Evolutionary conservation across 1,140 invertebrate species (phyloP).

Genomic region (Drosophila pachea): DNA sequence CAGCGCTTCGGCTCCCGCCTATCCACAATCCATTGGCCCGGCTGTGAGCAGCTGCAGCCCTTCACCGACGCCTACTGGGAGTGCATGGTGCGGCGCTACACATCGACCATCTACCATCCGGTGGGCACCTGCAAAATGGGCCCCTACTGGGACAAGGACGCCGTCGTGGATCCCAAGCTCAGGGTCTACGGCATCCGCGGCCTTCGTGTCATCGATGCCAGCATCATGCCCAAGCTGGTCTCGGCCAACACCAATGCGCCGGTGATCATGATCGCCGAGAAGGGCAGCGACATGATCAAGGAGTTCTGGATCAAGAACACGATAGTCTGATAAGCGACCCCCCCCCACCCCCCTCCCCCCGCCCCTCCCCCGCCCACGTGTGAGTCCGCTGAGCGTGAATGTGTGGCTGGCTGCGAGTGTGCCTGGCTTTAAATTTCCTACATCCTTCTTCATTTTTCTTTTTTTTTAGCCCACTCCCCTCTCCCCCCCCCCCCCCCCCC

Average conservation of each 20-base stretch:
- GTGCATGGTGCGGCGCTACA: conserved; percentile 90
- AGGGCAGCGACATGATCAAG: conserved; percentile 90
- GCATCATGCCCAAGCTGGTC: conserved; percentile 89
- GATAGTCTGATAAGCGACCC: conserved; percentile 52
- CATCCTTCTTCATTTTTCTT: conserved; percentile 24
- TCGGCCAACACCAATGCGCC: conserved; percentile 92
- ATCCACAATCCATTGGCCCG: conserved; percentile 84
- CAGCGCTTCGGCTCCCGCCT: conserved; percentile 85
- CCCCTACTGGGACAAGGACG: conserved; percentile 88
- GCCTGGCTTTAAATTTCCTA: conserved; percentile 14
- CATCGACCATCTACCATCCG: conserved; percentile 91
- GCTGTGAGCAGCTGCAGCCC: conserved; percentile 83
- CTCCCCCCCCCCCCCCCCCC: too few relatives aligned
- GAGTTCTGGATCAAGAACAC: conserved; percentile 85
- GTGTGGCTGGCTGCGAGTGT: not conserved
- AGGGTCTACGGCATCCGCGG: conserved; percentile 89
- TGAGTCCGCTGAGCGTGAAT: not conserved
- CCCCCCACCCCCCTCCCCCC: not conserved
- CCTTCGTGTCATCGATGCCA: conserved; percentile 90
- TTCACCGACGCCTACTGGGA: conserved; percentile 89
- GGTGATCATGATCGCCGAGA: conserved; percentile 91
- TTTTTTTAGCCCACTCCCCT: conserved; percentile 2
- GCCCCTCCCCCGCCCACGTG: not conserved
- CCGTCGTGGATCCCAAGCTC: conserved; percentile 92
- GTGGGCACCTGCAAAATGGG: conserved; percentile 97